Base-by-base conservation (phyloP, 2,888 invertebrate species). In the Drosophila buzzatii region DNA sequence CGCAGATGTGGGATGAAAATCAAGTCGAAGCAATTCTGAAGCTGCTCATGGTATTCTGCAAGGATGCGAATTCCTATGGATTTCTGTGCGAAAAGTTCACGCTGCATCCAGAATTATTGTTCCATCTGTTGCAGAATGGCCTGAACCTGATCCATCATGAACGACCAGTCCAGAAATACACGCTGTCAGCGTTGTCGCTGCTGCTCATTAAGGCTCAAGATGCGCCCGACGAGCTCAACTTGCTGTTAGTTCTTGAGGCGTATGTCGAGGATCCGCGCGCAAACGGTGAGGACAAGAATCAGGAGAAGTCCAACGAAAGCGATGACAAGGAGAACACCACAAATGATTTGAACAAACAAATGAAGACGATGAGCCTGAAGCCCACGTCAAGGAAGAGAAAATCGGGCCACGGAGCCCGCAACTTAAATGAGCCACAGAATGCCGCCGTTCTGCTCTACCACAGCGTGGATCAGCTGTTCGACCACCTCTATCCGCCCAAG, bases 11-110 rank as follows among this genome's bases (percentile, higher is more conserved):
- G 20, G 18, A 45, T 4, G 56, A 69, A 16, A 42, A 33, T 1
- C 68, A 63, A 23, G 7, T 80, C 49, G 23, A 64, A 12, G 31
- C 81, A 20, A 53, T 91, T 8, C 33, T 91, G 0, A 90, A 91
- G 61, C 10, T 92, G 4, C 39, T 91, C 3, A 65, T 90, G 73
- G 84, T 90, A 4, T 68, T 92, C n/a, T 89, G 87, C 27, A 90
- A 89, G 62, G 91, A 92, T 53, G 23, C 62, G 1, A 84, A 72
- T 39, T 74, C 91, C 4, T 85, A 85, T 58, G 76, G 78, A 0
- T 83, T 76, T 20, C 65, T 92, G n/a, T 85, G 81, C 39, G 83
- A 85, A 12, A 76, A 74, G 33, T 70, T 92, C n/a, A 53, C 35
- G 0, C 45, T 47, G 10, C 63, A 70, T 10, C 79, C 87, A 0